phyloP scores from a whole-genome alignment of 2,888 invertebrate genomes.

The Cephus runcator region DNA sequence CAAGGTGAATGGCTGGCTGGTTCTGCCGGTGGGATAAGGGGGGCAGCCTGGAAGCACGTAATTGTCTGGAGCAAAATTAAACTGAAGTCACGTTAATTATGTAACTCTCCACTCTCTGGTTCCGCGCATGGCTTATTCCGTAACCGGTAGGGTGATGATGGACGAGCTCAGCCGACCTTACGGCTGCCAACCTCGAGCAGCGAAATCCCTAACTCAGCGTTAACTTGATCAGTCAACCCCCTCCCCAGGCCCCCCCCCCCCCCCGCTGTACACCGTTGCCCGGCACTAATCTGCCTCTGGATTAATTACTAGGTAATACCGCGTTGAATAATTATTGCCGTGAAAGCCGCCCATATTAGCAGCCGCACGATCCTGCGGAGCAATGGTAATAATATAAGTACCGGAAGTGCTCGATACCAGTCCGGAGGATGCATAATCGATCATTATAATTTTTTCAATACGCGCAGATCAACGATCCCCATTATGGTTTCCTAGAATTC shows the following conservation, averaged over 20 bases:
- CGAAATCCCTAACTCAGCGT: conserved; percentile 61
- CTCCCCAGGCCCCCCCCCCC: conserved; percentile 50
- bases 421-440: neutral
- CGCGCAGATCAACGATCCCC: neutral
- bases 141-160: conserved; percentile 52
- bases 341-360: neutral
- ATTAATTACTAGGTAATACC: conserved; percentile 60
- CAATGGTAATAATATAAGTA: neutral
- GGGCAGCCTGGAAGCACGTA: conserved; percentile 30
- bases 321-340: conserved; percentile 51
- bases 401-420: neutral
- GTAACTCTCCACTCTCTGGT: conserved; percentile 50
- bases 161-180: conserved; percentile 50
- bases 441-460: neutral
- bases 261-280: conserved; percentile 43
- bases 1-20: conserved; percentile 5
- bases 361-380: neutral
- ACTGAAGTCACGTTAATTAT: conserved; percentile 64
- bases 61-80: conserved; percentile 62
- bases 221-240: conserved; percentile 65
- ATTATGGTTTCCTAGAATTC: neutral
- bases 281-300: conserved; percentile 58
- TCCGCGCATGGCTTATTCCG: conserved; percentile 36
- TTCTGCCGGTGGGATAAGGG: conserved; percentile 1
- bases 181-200: conserved; percentile 57